A percentile compares a stretch with the other conserved stretches of the same genome.
Conservation (phyloP, 2,888 invertebrate species). For the Leptinotarsa haldemani region DNA sequence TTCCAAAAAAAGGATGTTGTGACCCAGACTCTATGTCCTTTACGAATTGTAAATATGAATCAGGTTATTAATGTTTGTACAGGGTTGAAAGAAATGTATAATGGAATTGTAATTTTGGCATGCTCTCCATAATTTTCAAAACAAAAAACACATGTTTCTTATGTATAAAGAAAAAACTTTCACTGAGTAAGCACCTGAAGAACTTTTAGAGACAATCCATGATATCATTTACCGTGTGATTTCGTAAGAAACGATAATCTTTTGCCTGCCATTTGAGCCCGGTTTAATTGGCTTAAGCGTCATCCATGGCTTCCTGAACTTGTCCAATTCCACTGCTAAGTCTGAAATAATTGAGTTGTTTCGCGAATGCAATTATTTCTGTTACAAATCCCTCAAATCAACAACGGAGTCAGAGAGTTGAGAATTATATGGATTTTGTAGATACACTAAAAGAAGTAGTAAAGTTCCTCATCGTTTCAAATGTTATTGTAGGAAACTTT, state of each 20-base stretch:
- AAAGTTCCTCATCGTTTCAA: too few species aligned
- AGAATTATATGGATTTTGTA: not conserved
- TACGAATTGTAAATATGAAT: too few species aligned
- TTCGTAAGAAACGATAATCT: conserved; percentile 7
- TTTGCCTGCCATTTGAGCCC: not conserved
- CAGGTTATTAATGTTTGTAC: too few species aligned
- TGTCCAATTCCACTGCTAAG: conserved; percentile 41
- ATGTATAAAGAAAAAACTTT: not conserved
- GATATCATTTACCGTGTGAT: not conserved
- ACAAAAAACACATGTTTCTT: too few species aligned
- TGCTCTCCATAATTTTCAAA: too few species aligned
- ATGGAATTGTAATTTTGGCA: too few species aligned
- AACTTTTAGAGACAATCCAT: not conserved
- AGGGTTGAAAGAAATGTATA: too few species aligned
- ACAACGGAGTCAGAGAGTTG: not conserved
- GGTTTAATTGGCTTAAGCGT: conserved; percentile 55
- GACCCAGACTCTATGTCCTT: too few species aligned
- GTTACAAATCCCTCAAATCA: conserved; percentile 1
- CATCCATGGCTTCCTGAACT: conserved; percentile 51
- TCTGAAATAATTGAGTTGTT: conserved; percentile 51
- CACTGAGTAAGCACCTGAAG: not conserved
- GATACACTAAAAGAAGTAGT: not conserved
- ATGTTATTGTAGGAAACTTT: too few species aligned
- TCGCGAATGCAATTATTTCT: conserved; percentile 32
- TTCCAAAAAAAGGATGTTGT: too few species aligned